A percentile compares a stretch with the other conserved stretches of the same genome.
Conservation (phyloP, 2,113 vertebrate species). For the Tragelaphus strepsiceros region DNA sequence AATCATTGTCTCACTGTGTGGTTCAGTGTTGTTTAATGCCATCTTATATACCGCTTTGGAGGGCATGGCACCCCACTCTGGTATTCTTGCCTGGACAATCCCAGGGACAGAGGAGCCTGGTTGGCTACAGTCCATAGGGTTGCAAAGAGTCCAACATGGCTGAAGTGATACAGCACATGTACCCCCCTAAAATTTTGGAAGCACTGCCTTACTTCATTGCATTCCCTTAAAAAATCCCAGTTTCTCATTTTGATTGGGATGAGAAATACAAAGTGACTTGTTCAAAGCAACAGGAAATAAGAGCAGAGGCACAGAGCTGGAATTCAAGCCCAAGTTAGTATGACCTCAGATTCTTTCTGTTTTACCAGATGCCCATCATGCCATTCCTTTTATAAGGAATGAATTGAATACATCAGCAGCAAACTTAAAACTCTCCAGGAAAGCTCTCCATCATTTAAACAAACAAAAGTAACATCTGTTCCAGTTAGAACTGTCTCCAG, state of each 20-base stretch:
- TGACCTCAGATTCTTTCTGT: not conserved
- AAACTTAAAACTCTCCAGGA: not conserved
- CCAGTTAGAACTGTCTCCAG: not conserved
- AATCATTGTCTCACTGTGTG: not conserved
- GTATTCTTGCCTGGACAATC: not conserved
- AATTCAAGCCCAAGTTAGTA: not conserved
- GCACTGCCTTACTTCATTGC: not conserved
- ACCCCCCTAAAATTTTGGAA: not conserved
- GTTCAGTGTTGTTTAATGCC: not conserved
- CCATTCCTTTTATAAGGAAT: not conserved
- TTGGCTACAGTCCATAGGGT: not conserved
- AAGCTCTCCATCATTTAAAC: not conserved
- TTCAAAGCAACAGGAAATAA: not conserved
- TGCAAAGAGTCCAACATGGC: not conserved
- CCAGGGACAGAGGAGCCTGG: not conserved
- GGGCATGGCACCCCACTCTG: not conserved
- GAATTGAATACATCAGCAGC: not conserved
- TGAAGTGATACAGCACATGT: not conserved
- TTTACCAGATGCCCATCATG: not conserved
- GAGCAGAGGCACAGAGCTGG: not conserved
- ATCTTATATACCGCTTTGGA: not conserved
- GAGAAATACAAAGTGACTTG: not conserved
- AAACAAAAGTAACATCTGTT: constrained; percentile 48
- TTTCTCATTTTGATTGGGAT: not conserved
- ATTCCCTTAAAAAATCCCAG: not conserved